These are phyloP conservation scores for Gymnocephalus cernua DNA, from an alignment of 2,113 vertebrate species.

Conservation along the genomic window DNA sequence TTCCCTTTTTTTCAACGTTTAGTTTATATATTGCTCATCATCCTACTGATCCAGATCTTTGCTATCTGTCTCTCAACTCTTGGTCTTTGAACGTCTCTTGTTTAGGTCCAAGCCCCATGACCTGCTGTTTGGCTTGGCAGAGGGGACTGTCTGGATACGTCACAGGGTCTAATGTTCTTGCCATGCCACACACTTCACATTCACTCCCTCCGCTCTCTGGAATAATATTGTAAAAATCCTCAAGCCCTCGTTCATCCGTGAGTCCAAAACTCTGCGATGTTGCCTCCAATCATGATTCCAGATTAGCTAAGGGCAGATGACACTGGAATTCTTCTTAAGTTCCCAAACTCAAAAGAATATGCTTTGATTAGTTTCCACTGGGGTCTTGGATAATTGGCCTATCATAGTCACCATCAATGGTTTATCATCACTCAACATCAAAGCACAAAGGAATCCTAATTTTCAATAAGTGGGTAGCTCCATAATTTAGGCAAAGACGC, in stretches of 20 bases:
- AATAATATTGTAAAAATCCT: constrained; percentile 69
- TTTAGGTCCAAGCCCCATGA: constrained; percentile 54
- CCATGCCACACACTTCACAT: constrained; percentile 73
- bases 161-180: constrained; percentile 74
- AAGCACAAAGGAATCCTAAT: constrained; percentile 67
- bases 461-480: constrained; percentile 65
- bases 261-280: constrained; percentile 60
- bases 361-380: constrained; percentile 68
- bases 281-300: constrained; percentile 75
- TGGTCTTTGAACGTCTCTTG: constrained; percentile 54
- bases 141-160: constrained; percentile 70
- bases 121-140: constrained; percentile 79
- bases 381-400: constrained; percentile 65
- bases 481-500: constrained; percentile 63
- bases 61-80: constrained; percentile 70
- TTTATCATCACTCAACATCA: constrained; percentile 71
- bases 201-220: constrained; percentile 48
- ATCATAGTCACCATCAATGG: constrained; percentile 63
- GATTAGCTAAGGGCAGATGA: constrained; percentile 70
- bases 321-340: constrained; percentile 77
- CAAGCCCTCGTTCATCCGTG: constrained; percentile 41
- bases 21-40: constrained; percentile 58
- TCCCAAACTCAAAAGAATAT: constrained; percentile 58
- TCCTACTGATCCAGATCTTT: constrained; percentile 60
- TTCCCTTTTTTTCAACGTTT: constrained; percentile 34